A percentile compares a stretch with the other conserved stretches of the same genome.
phyloP scores from a whole-genome alignment of 2,113 vertebrate species.

The Scopus umbretta region DNA sequence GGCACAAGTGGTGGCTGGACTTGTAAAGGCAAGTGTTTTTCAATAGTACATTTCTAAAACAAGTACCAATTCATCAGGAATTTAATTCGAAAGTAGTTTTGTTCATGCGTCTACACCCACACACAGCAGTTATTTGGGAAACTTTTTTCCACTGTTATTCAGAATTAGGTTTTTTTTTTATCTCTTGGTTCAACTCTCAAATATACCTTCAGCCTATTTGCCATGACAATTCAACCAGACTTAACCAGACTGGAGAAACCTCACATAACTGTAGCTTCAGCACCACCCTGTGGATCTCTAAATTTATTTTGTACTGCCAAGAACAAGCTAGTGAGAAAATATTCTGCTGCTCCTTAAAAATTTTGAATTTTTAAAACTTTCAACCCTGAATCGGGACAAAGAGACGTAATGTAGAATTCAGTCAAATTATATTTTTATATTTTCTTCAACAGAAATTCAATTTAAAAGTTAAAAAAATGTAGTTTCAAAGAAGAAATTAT shows the following conservation, averaged over 20 bases:
- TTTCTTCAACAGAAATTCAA: not conserved
- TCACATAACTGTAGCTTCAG: constrained; percentile 1
- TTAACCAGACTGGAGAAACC: not conserved
- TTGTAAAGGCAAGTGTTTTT: not conserved
- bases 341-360: not conserved
- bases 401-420: not conserved
- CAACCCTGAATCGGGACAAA: not conserved
- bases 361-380: not conserved
- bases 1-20: not conserved
- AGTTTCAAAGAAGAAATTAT: not conserved
- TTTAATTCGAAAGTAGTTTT: not conserved
- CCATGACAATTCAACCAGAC: not conserved
- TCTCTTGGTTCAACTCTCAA: not conserved
- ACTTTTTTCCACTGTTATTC: not conserved
- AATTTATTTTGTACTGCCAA: not conserved
- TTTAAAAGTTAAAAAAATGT: not conserved
- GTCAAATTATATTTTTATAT: not conserved
- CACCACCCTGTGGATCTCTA: constrained; percentile 36
- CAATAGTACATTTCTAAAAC: not conserved
- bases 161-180: not conserved
- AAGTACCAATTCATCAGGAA: not conserved
- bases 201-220: not conserved
- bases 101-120: not conserved
- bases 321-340: not conserved
- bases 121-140: not conserved